phyloP scores from a whole-genome alignment of 2,888 invertebrate species.

The Ennomos quercinarius region DNA sequence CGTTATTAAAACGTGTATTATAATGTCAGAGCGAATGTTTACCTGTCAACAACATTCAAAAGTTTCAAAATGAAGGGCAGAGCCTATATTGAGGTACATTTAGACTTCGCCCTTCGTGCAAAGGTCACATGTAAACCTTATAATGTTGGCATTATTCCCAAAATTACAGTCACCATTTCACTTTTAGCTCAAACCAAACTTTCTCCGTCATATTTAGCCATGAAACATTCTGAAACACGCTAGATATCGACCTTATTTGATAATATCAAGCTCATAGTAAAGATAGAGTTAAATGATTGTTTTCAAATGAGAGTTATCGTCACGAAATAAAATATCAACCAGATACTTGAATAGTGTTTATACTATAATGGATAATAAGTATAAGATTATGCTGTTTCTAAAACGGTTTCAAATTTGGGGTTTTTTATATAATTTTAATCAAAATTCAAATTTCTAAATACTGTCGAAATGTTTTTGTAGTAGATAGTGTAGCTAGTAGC shows the following conservation, averaged over 20 bases:
- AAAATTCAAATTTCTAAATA: too few relatives aligned
- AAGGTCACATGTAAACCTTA: constrained; percentile 39
- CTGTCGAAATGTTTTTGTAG: too few relatives aligned
- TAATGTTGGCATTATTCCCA: constrained; percentile 26
- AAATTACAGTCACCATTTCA: constrained; percentile 28
- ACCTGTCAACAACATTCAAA: constrained; percentile 6
- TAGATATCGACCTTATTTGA: constrained; percentile 62
- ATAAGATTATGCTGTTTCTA: too few relatives aligned
- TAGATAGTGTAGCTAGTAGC: too few relatives aligned
- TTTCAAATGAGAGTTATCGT: constrained; percentile 2
- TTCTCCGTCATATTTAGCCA: constrained; percentile 54
- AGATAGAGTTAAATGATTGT: constrained; percentile 19
- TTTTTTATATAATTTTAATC: too few relatives aligned
- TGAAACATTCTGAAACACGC: constrained; percentile 64
- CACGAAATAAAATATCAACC: background rate
- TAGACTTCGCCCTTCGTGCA: constrained; percentile 22
- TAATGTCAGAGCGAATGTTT: background rate
- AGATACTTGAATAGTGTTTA: too few relatives aligned
- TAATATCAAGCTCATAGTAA: constrained; percentile 7
- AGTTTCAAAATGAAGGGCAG: constrained; percentile 18
- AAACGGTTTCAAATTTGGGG: too few relatives aligned
- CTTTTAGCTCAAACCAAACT: constrained; percentile 11
- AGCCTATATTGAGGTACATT: constrained; percentile 24
- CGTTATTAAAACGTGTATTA: background rate
- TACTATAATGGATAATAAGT: too few relatives aligned